These are phyloP conservation scores for Cygnus buccinator DNA, from an alignment of 2,113 vertebrate species.

Conservation along the genomic window DNA sequence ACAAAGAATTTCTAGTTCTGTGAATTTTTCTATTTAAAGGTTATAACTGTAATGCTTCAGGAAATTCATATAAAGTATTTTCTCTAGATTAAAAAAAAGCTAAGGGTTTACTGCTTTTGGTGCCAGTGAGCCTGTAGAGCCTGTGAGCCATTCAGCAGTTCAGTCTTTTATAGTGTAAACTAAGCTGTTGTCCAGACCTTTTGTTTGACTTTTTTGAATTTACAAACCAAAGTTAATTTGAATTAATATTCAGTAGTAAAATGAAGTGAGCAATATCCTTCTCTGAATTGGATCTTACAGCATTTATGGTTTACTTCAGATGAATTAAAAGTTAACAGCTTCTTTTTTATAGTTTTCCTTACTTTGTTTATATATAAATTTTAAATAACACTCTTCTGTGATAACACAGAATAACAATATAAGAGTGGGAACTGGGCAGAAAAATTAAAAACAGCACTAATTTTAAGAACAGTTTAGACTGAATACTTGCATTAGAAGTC, in stretches of 20 bases:
- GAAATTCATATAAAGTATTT: background rate
- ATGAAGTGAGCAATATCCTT: background rate
- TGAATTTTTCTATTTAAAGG: background rate
- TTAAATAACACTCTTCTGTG: background rate
- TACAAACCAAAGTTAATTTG: background rate
- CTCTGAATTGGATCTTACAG: background rate
- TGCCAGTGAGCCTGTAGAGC: conserved; percentile 10
- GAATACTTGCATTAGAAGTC: background rate
- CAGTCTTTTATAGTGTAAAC: background rate
- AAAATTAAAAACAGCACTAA: background rate
- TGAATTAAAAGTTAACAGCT: background rate
- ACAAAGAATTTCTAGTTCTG: background rate
- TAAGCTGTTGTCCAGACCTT: background rate
- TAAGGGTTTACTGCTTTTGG: background rate
- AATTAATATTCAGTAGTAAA: background rate
- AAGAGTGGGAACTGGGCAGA: background rate
- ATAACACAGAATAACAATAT: background rate
- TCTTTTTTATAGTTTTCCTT: background rate
- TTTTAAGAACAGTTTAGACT: background rate
- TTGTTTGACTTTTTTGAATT: background rate
- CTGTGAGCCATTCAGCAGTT: background rate
- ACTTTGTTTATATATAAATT: background rate
- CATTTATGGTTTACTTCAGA: background rate
- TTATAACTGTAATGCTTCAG: background rate
- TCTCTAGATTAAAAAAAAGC: background rate